Evolutionary conservation across 2,888 invertebrate genomes (phyloP), one percentile per base, ranked within the genome.

Genomic region (Molorchus minor): DNA sequence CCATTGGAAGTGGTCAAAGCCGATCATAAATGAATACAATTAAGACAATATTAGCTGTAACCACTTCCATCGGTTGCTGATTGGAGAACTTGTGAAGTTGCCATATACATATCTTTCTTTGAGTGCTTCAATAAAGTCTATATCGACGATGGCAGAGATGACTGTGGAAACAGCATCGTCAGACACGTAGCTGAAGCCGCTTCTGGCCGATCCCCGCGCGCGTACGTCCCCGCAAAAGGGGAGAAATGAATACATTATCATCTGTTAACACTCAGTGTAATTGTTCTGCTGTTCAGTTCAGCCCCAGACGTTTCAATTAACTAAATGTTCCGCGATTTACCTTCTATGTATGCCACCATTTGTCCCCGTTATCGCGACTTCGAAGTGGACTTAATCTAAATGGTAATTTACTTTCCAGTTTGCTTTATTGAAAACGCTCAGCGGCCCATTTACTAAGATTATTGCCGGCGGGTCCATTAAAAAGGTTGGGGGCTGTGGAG

Each of bases 191-290:
- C 41, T 19, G 13, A n/a, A 4, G 13, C 7, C 53, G 36, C 38
- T 30, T 36, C 46, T 43, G 40, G 12, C 17, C 16, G 40, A 15
- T 44, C 21, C 43, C 36, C 10, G 12, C 46, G n/a, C 29, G 29
- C 49, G 47, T 13, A 53, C 46, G 41, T 52, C 21, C 47, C 19
- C 56, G 53, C 53, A 55, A 66, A 72, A 69, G 69, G 70, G 72
- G 73, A 70, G 72, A 75, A 76, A 78, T 77, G 80, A 80, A 81
- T 80, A 80, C 78, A 81, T 81, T 80, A 81, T 80, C 81, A 76
- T 79, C 79, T 77, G 79, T 81, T 81, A 80, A 81, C 81, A 80
- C 80, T 81, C 80, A 77, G 76, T 76, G 77, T 81, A 80, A 81
- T 81, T 81, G 80, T 80, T 76, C 80, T 72, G 76, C 71, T 77